Conservation (phyloP, 1,140 invertebrate species). For the Drosophila novamexicana region DNA sequence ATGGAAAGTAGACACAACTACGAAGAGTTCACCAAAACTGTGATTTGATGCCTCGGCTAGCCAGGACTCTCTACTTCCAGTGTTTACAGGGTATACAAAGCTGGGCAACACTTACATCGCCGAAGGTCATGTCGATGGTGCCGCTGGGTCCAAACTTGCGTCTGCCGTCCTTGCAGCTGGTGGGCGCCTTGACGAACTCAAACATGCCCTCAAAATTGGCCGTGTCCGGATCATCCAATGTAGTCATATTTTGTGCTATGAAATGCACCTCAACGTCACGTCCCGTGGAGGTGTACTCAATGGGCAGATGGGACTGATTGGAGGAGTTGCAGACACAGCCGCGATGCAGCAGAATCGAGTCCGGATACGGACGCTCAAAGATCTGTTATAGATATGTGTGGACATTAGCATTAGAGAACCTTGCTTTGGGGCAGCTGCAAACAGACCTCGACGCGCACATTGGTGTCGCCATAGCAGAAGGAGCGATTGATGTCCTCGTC, state of each 20-base stretch:
- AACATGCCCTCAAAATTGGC: constrained; percentile 93
- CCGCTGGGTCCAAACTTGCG: constrained; percentile 90
- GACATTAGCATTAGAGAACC: no score
- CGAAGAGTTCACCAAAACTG: no score
- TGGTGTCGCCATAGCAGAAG: constrained; percentile 88
- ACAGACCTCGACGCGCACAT: constrained; percentile 73
- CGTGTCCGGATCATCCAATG: constrained; percentile 92
- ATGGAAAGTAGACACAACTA: no score
- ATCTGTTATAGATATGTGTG: constrained; percentile 79
- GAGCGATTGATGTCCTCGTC: constrained; percentile 88
- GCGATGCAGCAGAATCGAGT: constrained; percentile 86
- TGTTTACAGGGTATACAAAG: no score
- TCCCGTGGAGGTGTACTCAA: constrained; percentile 91
- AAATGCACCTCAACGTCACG: constrained; percentile 93
- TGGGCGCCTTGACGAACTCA: constrained; percentile 90
- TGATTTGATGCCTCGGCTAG: no score
- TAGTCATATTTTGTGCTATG: constrained; percentile 91
- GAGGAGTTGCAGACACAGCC: constrained; percentile 88
- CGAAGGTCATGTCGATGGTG: constrained; percentile 89
- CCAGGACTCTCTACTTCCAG: no score
- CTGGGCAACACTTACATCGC: constrained; percentile 86
- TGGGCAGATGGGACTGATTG: constrained; percentile 85
- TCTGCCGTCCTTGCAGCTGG: constrained; percentile 87
- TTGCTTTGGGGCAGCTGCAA: no score
- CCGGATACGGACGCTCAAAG: constrained; percentile 90